These are phyloP conservation scores for Drosophila burlai DNA, from an alignment of 1,140 invertebrate genomes.

Conservation along the genomic window DNA sequence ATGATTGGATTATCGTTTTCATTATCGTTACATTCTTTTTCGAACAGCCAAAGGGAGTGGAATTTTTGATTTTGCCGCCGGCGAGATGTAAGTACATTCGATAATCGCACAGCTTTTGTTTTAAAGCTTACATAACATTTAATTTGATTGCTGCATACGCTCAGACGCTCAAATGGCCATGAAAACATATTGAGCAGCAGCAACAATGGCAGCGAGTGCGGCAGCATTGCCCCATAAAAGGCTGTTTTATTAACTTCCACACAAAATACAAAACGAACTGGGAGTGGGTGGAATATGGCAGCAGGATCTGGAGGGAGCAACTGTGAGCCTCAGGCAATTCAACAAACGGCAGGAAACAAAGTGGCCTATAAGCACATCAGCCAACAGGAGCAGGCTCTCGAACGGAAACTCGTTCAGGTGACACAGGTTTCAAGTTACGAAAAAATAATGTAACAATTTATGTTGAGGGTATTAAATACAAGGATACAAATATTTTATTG, in stretches of 20 bases:
- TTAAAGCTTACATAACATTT: slow-evolving; percentile 80
- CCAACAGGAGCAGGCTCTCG: slow-evolving; percentile 53
- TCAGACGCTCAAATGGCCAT: slow-evolving; percentile 76
- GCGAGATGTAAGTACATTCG: slow-evolving; percentile 42
- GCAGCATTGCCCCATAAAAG: slow-evolving; percentile 59
- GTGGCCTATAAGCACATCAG: slow-evolving; percentile 70
- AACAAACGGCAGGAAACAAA: slow-evolving; percentile 62
- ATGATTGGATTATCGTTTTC: slow-evolving; percentile 75
- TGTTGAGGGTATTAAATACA: no score
- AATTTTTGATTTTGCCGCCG: slow-evolving; percentile 47
- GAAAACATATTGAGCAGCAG: slow-evolving; percentile 79
- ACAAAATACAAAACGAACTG: slow-evolving; percentile 51
- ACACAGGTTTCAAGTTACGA: slow-evolving; percentile 23
- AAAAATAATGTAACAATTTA: no score
- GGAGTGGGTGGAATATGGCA: slow-evolving; percentile 7
- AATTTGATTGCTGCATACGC: slow-evolving; percentile 80
- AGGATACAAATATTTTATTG: no score
- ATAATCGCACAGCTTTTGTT: slow-evolving; percentile 55
- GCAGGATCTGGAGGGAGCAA: slow-evolving; percentile 4
- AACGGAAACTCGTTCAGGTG: slow-evolving; percentile 20
- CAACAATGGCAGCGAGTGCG: slow-evolving; percentile 14
- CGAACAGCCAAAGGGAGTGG: slow-evolving; percentile 16
- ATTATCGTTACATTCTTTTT: slow-evolving; percentile 34
- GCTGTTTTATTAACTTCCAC: slow-evolving; percentile 79
- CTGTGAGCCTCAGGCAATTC: slow-evolving; percentile 41